A percentile compares a stretch with the other conserved stretches of the same genome.
phyloP scores from a whole-genome alignment of 1,140 invertebrate species.

The Heliconius congener region DNA sequence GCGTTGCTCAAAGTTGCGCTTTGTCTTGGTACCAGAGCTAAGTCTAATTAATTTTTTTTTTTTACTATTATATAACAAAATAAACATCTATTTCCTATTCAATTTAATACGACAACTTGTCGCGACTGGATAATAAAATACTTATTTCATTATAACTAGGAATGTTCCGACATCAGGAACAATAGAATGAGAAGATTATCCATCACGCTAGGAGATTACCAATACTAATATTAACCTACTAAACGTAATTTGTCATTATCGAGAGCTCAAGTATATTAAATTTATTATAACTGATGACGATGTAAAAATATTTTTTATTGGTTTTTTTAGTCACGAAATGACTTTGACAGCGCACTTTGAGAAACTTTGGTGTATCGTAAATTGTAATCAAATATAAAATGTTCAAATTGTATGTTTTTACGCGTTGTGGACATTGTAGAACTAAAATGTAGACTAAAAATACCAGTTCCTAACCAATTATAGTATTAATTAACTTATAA shows the following conservation, averaged over 20 bases:
- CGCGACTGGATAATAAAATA: conserved; percentile 32
- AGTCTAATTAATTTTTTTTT: no score
- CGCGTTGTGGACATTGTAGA: background rate
- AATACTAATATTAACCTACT: conserved; percentile 36
- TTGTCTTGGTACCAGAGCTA: no score
- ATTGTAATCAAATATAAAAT: background rate
- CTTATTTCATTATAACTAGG: conserved; percentile 28
- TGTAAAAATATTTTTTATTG: background rate
- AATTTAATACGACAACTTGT: conserved; percentile 16
- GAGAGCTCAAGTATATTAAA: conserved; percentile 31
- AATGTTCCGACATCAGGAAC: conserved; percentile 37
- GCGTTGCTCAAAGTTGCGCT: no score
- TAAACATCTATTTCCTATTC: background rate
- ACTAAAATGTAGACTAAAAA: background rate
- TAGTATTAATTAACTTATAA: background rate
- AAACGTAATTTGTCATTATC: conserved; percentile 31
- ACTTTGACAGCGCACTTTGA: background rate
- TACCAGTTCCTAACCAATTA: background rate
- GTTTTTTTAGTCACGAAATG: background rate
- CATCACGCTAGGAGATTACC: conserved; percentile 36
- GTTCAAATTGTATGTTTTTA: background rate
- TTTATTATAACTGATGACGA: background rate
- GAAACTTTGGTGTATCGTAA: background rate
- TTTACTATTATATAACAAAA: background rate
- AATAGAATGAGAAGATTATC: conserved; percentile 39